Base-by-base conservation (phyloP, 2,113 vertebrate genomes). In the Scalopus aquaticus region DNA sequence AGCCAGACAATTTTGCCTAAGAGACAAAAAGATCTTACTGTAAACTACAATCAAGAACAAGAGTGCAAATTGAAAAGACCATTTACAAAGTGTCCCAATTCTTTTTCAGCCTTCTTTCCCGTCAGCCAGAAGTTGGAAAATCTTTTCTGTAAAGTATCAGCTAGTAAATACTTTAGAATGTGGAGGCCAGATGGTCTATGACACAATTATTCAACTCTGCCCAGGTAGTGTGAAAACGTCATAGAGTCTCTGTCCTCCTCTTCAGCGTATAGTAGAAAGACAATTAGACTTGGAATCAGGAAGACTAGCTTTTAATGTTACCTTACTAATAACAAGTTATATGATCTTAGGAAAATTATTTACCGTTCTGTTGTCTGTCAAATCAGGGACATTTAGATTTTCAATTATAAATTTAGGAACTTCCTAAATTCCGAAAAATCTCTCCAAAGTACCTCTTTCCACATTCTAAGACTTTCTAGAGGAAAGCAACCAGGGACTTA, bases 81-180 rank as follows among this genome's bases (percentile, higher is more conserved):
- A 24, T 65, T 82, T 37, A 67, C 44, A 37, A 28, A 83, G 20
- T 22, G 11, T 2, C 51, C n/a, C 51, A 39, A 62, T 39, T 37
- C n/a, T 37, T 54, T 86, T 74, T 37, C 5, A 39, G 56, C 67
- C 9, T 44, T 35, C 3, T 54, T 82, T 90, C 32, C 24, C 58
- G 56, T 82, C 84, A 65, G 11, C 8, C 16, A 62, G 73, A 86
- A 28, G 54, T 74, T 44, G 65, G 37, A 9, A 82, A 39, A 35
- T n/a, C 26, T 42, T 56, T 93, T 60, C 56, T 64, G 4, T 78
- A 54, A 65, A 88, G 9, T 17, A 82, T 7, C 56, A 76, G 58
- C 88, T 22, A 51, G 26, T 62, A 88, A 92, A 65, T 70, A 94
- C 35, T 81, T 88, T 73, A 91, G 16, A 54, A 8, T 85, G 76